Base-by-base conservation (phyloP, 2,888 invertebrate species). In the Brachynemurus nebulosus region DNA sequence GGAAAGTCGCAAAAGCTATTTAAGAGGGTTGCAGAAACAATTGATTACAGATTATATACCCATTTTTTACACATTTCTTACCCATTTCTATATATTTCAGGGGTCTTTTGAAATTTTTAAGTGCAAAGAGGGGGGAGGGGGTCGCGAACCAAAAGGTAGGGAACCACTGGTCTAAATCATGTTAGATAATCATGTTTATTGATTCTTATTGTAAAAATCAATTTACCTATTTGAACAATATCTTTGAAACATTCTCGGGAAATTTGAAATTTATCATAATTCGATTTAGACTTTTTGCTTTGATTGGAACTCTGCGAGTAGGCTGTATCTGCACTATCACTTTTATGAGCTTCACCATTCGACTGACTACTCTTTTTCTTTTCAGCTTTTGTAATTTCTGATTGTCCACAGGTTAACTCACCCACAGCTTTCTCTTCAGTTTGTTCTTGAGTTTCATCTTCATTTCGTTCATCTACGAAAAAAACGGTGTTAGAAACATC, bases 231-330 rank as follows among this genome's bases (percentile, higher is more conserved):
- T 30, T 76, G 69, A 7, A 78, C 72, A 2, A 76, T 63, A 17
- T 85, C 84, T 0, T 76, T 78, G 1, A 93, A 67, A 45, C 85
- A 71, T 2, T 75, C 73, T 23, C 91, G 69, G 0, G 86, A 81
- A 39, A 86, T 69, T 0, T 80, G 71, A 9, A 90, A 65, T 53
- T 84, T 82, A 51, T 90, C 90, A 55, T 82, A 85, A 46, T 77
- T 78, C 8, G 71, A 68, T 47, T 74, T 70, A 34, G 80, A 74
- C 53, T 73, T 66, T 58, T 72, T 73, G 12, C 76, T 76, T 48
- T 77, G 72, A 40, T 67, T 68, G 46, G 74, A 69, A 48, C 70
- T 68, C 48, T 72, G 72, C 4, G 74, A 74, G 51, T 74, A 70
- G 0, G 70, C 76, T 2, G 78, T 78, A 52, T 76, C 76, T 2